Percentiles rank a stretch among this genome's conserved stretches.
Evolutionary conservation across 2,888 invertebrate species (phyloP).

Genomic region (Atrina japonica): DNA sequence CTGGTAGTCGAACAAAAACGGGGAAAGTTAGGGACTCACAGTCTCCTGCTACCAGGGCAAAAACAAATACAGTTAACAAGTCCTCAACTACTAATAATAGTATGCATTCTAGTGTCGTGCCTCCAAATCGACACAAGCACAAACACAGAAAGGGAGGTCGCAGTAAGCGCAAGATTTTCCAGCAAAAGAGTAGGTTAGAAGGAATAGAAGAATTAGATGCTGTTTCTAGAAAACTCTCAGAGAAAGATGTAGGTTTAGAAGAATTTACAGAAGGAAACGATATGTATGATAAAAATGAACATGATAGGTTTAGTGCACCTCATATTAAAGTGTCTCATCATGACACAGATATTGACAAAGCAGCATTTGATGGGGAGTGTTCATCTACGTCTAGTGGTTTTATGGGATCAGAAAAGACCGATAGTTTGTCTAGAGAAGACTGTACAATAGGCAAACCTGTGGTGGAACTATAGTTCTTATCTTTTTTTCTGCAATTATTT

Average conservation of each 20-base stretch:
- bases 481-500: too few species aligned
- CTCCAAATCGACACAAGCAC: conserved; percentile 32
- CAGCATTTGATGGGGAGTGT: conserved; percentile 2
- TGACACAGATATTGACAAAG: conserved; percentile 1
- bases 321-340: conserved; percentile 7
- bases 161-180: conserved; percentile 31
- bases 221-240: conserved; percentile 58
- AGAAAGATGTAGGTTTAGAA: conserved; percentile 24
- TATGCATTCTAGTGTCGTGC: conserved; percentile 42
- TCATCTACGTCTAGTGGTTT: conserved; percentile 31
- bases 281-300: conserved; percentile 17
- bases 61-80: conserved; percentile 4
- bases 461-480: too few species aligned
- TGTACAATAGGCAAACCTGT: not conserved
- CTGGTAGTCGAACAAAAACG: conserved; percentile 33
- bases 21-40: not conserved
- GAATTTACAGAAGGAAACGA: conserved; percentile 13
- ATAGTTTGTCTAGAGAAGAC: conserved; percentile 11
- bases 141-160: conserved; percentile 40
- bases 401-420: conserved; percentile 24
- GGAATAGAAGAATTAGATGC: conserved; percentile 60
- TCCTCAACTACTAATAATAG: conserved; percentile 24
- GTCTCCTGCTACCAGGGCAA: not conserved
- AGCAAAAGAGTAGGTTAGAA: conserved; percentile 47
- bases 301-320: not conserved